phyloP scores from a whole-genome alignment of 2,113 vertebrate species.

The Phyllostomus hastatus region DNA sequence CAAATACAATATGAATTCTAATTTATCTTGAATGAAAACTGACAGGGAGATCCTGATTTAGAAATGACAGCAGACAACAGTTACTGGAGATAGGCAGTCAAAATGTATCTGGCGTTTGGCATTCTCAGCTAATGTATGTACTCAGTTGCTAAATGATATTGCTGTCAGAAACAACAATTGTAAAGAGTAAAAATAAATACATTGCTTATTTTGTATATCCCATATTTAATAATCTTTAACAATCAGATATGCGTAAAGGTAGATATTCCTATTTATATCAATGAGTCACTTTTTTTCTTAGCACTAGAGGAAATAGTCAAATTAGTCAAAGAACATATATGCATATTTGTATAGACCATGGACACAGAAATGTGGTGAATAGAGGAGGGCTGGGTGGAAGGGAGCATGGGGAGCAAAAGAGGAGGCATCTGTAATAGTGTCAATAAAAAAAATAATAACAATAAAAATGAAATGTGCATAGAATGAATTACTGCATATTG shows the following conservation, averaged over 20 bases:
- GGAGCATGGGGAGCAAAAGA: no score
- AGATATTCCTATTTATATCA: background rate
- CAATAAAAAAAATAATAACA: background rate
- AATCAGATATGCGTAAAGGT: background rate
- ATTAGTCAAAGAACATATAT: no score
- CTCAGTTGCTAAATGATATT: background rate
- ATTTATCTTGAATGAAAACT: background rate
- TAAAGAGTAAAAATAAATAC: background rate
- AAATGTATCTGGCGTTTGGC: background rate
- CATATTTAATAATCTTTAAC: background rate
- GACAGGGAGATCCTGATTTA: background rate
- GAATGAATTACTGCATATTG: background rate
- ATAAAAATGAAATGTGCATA: background rate
- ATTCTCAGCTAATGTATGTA: background rate
- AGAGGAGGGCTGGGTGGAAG: no score
- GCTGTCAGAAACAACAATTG: background rate
- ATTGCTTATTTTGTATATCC: background rate
- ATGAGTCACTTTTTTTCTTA: background rate
- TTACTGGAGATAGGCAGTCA: background rate
- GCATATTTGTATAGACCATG: no score
- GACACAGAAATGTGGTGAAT: no score
- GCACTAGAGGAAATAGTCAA: background rate
- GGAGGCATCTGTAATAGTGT: no score
- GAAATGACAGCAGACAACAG: background rate
- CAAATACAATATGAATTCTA: background rate